Percentiles rank a stretch among this genome's conserved stretches.
phyloP scores from a whole-genome alignment of 2,797 vertebrate species.

The Tolypeutes matacus region DNA sequence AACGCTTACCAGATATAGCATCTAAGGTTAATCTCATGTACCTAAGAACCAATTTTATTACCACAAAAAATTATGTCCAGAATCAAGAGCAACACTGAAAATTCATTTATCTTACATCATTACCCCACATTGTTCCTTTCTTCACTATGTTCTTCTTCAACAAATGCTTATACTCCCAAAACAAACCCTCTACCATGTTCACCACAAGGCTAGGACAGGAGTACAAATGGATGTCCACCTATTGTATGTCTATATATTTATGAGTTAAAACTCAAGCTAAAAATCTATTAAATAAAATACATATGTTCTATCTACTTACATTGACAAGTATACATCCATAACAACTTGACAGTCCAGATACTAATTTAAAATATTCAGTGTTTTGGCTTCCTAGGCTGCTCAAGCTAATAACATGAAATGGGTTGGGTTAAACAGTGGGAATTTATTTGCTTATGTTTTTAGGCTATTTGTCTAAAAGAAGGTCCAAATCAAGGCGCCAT shows the following conservation, averaged over 20 bases:
- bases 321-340: neutral
- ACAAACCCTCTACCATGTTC: neutral
- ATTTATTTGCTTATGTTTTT: too few species aligned
- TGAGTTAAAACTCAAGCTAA: neutral
- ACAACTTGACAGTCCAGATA: neutral
- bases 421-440: too few species aligned
- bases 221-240: neutral
- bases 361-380: neutral
- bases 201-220: neutral
- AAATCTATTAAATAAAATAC: neutral
- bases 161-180: rapidly evolving
- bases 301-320: neutral
- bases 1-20: neutral
- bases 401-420: too few species aligned
- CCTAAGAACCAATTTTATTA: neutral
- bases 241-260: neutral
- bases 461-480: too few species aligned
- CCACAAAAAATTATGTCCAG: neutral
- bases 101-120: neutral
- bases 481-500: too few species aligned
- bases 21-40: neutral
- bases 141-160: neutral
- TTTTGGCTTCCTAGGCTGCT: too few species aligned
- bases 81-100: neutral
- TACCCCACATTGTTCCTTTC: neutral